Evolutionary conservation across 2,797 vertebrate genomes (phyloP).

Genomic region (Thunnus albacares): DNA sequence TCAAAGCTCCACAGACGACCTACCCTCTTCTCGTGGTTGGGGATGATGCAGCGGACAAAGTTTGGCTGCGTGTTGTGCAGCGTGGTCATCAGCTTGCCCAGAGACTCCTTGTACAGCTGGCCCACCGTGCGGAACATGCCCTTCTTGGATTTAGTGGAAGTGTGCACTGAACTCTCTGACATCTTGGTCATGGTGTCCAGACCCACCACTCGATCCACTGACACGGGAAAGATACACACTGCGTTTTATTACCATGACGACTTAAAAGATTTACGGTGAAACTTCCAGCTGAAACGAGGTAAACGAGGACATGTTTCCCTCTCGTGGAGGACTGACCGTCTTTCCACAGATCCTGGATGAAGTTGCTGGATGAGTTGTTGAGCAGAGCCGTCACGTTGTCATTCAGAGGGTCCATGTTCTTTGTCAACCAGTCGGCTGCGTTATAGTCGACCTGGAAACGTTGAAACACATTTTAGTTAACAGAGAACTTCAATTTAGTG

Average conservation of each 20-base stretch:
- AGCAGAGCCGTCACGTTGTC: constrained; percentile 95
- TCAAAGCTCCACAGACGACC: not conserved
- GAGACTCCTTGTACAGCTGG: constrained; percentile 97
- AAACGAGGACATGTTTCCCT: not conserved
- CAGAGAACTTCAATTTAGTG: too few relatives aligned
- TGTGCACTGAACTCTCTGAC: constrained; percentile 92
- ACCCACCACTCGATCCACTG: constrained; percentile 96
- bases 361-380: constrained; percentile 93
- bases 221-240: fast-evolving
- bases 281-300: not conserved
- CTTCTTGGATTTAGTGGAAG: constrained; percentile 96
- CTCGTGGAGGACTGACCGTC: constrained; percentile 86
- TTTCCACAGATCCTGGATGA: constrained; percentile 96
- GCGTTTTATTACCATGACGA: not conserved
- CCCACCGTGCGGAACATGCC: constrained; percentile 98
- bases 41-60: constrained; percentile 98
- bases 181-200: constrained; percentile 97
- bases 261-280: fast-evolving
- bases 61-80: constrained; percentile 97
- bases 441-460: constrained; percentile 93
- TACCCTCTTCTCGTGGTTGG: constrained; percentile 97
- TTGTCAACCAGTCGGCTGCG: constrained; percentile 93
- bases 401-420: constrained; percentile 98
- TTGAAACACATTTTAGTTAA: too few relatives aligned
- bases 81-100: constrained; percentile 97